Base-by-base conservation (phyloP, 2,888 invertebrate genomes). In the Carabus problematicus region DNA sequence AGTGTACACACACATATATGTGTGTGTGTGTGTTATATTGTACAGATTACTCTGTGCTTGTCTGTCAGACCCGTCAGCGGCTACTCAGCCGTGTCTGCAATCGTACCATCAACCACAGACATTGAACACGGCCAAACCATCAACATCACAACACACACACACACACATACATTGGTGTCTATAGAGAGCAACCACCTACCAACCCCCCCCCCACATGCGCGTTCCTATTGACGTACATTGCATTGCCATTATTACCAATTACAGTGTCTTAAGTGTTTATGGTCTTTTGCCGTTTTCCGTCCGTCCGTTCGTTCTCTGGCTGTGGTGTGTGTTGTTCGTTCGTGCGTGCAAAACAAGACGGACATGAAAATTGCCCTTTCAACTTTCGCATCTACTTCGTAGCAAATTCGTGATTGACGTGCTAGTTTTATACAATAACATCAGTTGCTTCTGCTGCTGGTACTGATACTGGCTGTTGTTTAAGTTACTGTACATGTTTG, bases 201-300 rank as follows among this genome's bases (percentile, higher is more conserved):
- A 52, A 12, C 12, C 52, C 14, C 14, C 52, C n/a, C 18, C 14
- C 41, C 14, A 14, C 42, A 14, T 12, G 56, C 40, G 56, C 14
- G 56, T 7, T 11, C 39, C 7, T 2, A 16, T 39, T 58, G 41
- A 18, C 40, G 62, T 60, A 68, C 67, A 68, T 45, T 60, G 60
- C 62, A 69, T 69, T 62, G 69, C 69, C 69, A 62, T 69, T 69
- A 69, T 69, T 69, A 69, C 69, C 69, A 69, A 69, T 69, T 69
- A 69, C 61, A 55, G 69, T 62, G 61, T 69, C 69, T 69, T 61
- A 62, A 69, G 69, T 69, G 69, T 69, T 69, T 67, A 67, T 67
- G 60, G 67, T 67, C 66, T 66, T 58, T 56, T 64, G 64, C 64
- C 56, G 49, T 62, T 63, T 54, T 63, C 63, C 39, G 59, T 56